Evolutionary conservation across 1,140 invertebrate genomes (phyloP).

Genomic region (Diabrotica undecimpunctata): DNA sequence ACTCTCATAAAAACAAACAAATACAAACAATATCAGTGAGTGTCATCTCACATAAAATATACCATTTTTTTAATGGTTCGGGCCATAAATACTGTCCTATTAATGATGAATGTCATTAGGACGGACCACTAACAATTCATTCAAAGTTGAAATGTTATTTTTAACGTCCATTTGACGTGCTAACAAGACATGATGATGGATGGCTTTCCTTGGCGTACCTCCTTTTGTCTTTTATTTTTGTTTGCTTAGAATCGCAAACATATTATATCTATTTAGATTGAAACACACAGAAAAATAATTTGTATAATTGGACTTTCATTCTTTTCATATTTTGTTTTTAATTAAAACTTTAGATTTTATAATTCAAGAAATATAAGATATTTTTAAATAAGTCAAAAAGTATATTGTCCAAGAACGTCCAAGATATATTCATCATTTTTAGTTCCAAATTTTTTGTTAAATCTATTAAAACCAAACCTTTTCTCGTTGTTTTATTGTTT

Average conservation of each 20-base stretch:
- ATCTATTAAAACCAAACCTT: too few relatives aligned
- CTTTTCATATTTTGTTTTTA: too few relatives aligned
- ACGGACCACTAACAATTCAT: conserved; percentile 20
- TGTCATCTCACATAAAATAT: conserved; percentile 13
- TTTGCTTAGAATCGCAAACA: neutral
- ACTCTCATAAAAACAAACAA: conserved; percentile 12
- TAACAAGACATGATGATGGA: conserved; percentile 28
- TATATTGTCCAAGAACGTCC: too few relatives aligned
- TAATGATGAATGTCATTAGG: conserved; percentile 25
- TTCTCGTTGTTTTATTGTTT: too few relatives aligned
- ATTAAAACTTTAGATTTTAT: too few relatives aligned
- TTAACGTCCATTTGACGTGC: conserved; percentile 25
- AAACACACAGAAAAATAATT: too few relatives aligned
- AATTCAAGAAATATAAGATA: too few relatives aligned
- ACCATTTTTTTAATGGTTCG: conserved; percentile 11
- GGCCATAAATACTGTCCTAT: conserved; percentile 23
- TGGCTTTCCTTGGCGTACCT: conserved; percentile 13
- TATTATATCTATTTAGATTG: neutral
- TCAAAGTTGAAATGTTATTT: conserved; percentile 24
- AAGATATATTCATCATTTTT: too few relatives aligned
- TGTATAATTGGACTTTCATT: too few relatives aligned
- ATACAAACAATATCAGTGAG: conserved; percentile 8
- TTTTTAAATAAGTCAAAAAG: too few relatives aligned
- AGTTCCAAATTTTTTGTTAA: too few relatives aligned
- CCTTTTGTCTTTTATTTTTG: neutral